Evolutionary conservation across 2,888 invertebrate genomes (phyloP).

Genomic region (Schizotus pectinicornis): DNA sequence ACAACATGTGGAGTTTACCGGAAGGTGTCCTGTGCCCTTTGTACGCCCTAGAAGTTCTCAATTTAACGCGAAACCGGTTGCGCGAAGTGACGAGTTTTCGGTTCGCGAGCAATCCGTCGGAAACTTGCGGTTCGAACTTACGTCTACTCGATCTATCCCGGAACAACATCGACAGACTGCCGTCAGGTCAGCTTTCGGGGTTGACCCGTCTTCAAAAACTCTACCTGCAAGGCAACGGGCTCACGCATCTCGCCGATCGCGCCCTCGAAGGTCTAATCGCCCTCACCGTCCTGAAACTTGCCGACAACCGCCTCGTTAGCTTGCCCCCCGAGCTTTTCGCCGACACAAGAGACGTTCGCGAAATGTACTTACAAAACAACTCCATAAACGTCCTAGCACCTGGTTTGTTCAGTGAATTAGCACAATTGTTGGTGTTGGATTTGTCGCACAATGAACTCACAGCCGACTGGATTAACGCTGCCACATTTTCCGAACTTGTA

Average conservation of each 20-base stretch:
- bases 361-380: constrained; percentile 83
- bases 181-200: constrained; percentile 74
- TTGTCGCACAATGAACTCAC: constrained; percentile 80
- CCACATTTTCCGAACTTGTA: constrained; percentile 78
- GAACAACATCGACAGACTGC: constrained; percentile 78
- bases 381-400: constrained; percentile 81
- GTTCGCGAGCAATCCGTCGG: constrained; percentile 68
- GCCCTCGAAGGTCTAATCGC: constrained; percentile 78
- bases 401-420: constrained; percentile 77
- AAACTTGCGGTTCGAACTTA: constrained; percentile 74
- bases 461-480: constrained; percentile 82
- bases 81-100: constrained; percentile 76
- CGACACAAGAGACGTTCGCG: constrained; percentile 77
- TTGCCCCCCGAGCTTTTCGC: constrained; percentile 83
- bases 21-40: constrained; percentile 80
- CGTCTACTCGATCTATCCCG: constrained; percentile 76
- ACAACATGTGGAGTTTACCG: constrained; percentile 81
- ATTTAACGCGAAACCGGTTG: constrained; percentile 80
- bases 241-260: constrained; percentile 77
- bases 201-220: constrained; percentile 74
- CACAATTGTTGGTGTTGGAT: constrained; percentile 77
- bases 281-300: constrained; percentile 75
- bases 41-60: constrained; percentile 74
- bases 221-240: constrained; percentile 77
- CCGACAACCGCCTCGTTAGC: constrained; percentile 80